phyloP scores from a whole-genome alignment of 64 coral and sea anemone species.

The Cladopsammia gracilis region DNA sequence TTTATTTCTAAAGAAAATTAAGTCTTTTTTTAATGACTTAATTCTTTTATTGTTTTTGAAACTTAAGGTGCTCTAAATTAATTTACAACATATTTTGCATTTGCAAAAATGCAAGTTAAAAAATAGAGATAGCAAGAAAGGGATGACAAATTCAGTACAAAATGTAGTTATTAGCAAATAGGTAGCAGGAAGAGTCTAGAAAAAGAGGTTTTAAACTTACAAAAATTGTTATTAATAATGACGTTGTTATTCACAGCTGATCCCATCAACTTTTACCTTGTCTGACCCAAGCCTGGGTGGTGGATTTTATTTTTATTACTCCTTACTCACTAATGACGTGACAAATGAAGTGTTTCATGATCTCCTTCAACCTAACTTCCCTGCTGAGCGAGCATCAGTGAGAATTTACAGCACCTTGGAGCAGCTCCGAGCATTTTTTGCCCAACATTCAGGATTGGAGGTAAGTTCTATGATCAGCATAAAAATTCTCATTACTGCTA shows the following conservation, averaged over 20 bases:
- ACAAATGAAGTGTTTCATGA: conserved; percentile 95
- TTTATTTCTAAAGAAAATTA: too few relatives aligned
- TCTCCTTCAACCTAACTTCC: conserved; percentile 95
- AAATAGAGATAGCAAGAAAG: too few relatives aligned
- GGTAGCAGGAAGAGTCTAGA: background rate
- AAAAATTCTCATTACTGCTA: too few relatives aligned
- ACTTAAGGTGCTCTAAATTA: too few relatives aligned
- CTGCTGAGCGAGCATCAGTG: conserved; percentile 92
- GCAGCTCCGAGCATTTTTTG: conserved; percentile 70
- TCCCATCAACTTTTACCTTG: conserved; percentile 92
- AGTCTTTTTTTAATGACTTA: too few relatives aligned
- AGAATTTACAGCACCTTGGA: conserved; percentile 80
- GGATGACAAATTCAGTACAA: too few relatives aligned
- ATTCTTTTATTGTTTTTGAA: too few relatives aligned
- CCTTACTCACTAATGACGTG: conserved; percentile 89
- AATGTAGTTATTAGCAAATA: too few relatives aligned
- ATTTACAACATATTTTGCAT: too few relatives aligned
- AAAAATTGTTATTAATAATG: background rate
- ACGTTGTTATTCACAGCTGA: conserved; percentile 69
- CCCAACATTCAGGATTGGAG: conserved; percentile 71
- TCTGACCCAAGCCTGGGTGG: conserved; percentile 84
- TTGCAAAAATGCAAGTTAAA: too few relatives aligned
- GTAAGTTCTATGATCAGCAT: conserved; percentile 19
- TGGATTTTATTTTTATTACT: conserved; percentile 99
- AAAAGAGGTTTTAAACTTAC: background rate